phyloP scores from a whole-genome alignment of 2,888 invertebrate genomes.

The Cryptocephalus moraei region DNA sequence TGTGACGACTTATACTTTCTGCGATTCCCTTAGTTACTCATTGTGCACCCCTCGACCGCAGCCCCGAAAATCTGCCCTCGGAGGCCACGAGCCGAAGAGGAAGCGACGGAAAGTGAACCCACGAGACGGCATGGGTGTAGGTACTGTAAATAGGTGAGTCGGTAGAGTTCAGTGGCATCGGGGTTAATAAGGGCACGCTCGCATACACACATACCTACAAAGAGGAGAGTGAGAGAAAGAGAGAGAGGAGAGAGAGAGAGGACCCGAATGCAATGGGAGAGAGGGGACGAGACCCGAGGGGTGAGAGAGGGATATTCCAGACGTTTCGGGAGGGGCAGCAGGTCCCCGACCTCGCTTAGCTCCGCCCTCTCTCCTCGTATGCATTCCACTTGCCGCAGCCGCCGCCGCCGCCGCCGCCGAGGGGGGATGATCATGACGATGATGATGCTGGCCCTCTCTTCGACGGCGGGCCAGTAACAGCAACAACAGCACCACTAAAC shows the following conservation, averaged over 20 bases:
- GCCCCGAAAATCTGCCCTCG: too few species aligned
- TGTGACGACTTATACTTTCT: too few species aligned
- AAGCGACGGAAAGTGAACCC: conserved; percentile 22
- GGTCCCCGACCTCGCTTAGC: conserved; percentile 46
- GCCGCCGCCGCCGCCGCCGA: too few species aligned
- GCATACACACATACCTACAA: not conserved
- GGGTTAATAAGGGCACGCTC: conserved; percentile 21
- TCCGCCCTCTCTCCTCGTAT: conserved; percentile 36
- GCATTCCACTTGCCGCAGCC: conserved; percentile 26
- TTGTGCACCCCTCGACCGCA: too few species aligned
- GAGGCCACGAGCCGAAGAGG: not conserved
- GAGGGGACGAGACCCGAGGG: not conserved
- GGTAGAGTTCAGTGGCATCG: conserved; percentile 25
- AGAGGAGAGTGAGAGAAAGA: too few species aligned
- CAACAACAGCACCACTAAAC: too few species aligned
- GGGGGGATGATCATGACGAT: not conserved
- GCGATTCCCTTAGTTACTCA: too few species aligned
- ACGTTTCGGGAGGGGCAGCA: conserved; percentile 21
- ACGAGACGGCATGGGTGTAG: not conserved
- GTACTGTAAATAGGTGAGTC: conserved; percentile 25
- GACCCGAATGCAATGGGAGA: too few species aligned
- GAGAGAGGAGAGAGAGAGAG: too few species aligned
- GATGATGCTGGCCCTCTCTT: too few species aligned
- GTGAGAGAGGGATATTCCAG: not conserved
- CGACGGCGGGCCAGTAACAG: too few species aligned